Conservation (phyloP, 2,888 invertebrate species). For the Hoplodrina blanda region DNA sequence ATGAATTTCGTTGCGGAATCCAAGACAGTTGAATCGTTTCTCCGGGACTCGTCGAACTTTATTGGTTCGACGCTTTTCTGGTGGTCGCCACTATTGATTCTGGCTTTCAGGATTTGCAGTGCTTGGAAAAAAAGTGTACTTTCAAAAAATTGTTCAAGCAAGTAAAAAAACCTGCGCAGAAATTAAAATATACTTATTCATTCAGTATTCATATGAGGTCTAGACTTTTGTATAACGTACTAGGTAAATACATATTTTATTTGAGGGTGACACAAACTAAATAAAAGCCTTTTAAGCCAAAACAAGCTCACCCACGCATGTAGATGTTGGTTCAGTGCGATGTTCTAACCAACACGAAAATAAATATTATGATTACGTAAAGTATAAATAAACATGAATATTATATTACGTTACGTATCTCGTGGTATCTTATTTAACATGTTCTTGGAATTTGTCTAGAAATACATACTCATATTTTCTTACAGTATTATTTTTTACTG, state of each 20-base stretch:
- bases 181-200: not conserved
- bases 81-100: too few relatives aligned
- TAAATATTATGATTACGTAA: not conserved
- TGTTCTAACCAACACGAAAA: slow-evolving; percentile 10
- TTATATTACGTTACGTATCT: not conserved
- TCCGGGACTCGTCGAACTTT: too few relatives aligned
- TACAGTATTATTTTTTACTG: not conserved
- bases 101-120: too few relatives aligned
- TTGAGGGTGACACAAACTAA: not conserved
- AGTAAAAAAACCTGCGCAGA: too few relatives aligned
- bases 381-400: slow-evolving; percentile 23
- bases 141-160: too few relatives aligned
- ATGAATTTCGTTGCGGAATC: too few relatives aligned
- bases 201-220: not conserved
- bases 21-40: too few relatives aligned
- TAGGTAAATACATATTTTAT: not conserved
- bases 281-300: slow-evolving; percentile 9
- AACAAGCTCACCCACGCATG: not conserved
- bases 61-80: too few relatives aligned
- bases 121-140: too few relatives aligned
- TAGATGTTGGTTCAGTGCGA: slow-evolving; percentile 16
- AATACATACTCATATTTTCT: slow-evolving; percentile 15
- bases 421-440: not conserved
- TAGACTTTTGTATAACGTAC: not conserved
- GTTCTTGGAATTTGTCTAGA: slow-evolving; percentile 7